phyloP scores from a whole-genome alignment of 2,888 invertebrate genomes.

The Hydraecia micacea region DNA sequence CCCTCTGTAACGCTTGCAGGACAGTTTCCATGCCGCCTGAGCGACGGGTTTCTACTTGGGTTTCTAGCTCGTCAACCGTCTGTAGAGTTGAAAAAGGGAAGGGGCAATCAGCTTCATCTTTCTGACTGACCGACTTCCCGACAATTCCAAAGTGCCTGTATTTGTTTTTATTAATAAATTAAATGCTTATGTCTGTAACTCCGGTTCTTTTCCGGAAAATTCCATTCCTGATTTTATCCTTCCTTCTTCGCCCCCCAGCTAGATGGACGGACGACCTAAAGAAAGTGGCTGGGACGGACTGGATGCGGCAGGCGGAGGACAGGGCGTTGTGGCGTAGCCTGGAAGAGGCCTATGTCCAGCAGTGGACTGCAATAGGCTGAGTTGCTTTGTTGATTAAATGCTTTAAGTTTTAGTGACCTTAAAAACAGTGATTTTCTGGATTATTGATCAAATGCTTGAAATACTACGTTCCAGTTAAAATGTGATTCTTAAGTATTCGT shows the following conservation, averaged over 20 bases:
- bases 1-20: constrained; percentile 93
- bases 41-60: constrained; percentile 92
- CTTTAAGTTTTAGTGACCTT: background rate
- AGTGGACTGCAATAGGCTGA: no score
- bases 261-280: no score
- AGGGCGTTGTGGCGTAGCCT: no score
- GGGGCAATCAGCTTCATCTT: background rate
- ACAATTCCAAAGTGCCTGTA: background rate
- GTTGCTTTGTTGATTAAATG: no score
- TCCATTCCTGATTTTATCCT: no score
- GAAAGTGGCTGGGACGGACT: no score
- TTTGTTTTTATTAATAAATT: background rate
- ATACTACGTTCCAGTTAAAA: no score
- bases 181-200: background rate
- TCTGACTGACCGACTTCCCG: background rate
- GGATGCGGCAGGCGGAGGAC: no score
- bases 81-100: constrained; percentile 48
- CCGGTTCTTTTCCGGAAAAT: no score
- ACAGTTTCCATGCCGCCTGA: constrained; percentile 94
- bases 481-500: background rate
- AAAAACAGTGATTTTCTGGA: background rate
- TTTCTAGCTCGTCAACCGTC: constrained; percentile 76
- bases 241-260: no score
- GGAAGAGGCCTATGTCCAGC: no score
- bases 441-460: background rate